Conservation (phyloP, 2,797 vertebrate genomes). For the Falco berigora region DNA sequence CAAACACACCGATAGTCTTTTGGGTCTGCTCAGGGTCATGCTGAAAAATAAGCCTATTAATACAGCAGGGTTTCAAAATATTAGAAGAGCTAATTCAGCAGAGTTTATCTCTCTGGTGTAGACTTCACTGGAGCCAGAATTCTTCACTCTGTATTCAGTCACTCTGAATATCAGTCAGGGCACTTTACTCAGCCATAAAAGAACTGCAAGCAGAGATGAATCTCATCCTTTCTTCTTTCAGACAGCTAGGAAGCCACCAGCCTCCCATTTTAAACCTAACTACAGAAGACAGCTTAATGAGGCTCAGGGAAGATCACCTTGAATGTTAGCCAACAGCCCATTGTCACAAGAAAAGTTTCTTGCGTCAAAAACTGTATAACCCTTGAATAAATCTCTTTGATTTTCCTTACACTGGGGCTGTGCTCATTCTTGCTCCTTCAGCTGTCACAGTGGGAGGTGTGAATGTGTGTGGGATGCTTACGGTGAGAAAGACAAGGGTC, state of each 20-base stretch:
- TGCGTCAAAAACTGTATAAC: neutral
- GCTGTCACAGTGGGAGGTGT: neutral
- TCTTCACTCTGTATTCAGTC: slow-evolving; percentile 4
- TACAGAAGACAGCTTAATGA: neutral
- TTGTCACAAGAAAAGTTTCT: neutral
- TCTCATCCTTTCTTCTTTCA: slow-evolving; percentile 6
- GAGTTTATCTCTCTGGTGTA: slow-evolving; percentile 11
- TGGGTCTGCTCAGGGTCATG: neutral
- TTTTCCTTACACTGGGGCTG: neutral
- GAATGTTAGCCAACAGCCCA: neutral
- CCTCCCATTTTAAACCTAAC: neutral
- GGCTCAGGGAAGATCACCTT: slow-evolving; percentile 20
- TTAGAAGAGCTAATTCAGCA: slow-evolving; percentile 13
- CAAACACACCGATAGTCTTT: neutral
- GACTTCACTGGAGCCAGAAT: slow-evolving; percentile 1
- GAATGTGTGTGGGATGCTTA: neutral
- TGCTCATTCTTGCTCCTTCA: neutral
- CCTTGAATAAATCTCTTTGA: slow-evolving; percentile 16
- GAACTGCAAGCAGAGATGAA: neutral
- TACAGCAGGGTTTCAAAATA: neutral
- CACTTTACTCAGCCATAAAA: slow-evolving; percentile 7
- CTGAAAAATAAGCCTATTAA: neutral
- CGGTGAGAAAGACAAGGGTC: neutral
- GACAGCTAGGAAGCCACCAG: slow-evolving; percentile 4
- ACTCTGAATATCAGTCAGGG: slow-evolving; percentile 20